Percentiles rank a stretch among this genome's conserved stretches.
Conservation (phyloP, 1,140 invertebrate genomes). For the Musca vetustissima region DNA sequence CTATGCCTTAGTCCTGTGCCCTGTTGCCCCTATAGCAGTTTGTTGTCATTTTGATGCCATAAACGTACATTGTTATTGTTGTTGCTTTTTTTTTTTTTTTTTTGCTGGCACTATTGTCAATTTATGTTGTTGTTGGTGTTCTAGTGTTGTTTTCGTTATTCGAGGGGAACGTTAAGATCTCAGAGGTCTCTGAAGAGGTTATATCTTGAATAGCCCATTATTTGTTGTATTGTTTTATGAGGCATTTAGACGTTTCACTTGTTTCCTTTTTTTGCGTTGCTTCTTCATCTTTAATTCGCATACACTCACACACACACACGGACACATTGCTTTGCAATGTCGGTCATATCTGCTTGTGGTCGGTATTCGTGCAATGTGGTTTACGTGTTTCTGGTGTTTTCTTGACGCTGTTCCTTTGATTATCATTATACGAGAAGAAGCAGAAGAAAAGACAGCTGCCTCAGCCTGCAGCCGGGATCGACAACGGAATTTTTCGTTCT, state of each 20-base stretch:
- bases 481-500: too few species aligned
- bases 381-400: slow-evolving; percentile 1
- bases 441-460: background rate
- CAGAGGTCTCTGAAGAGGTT: slow-evolving; percentile 16
- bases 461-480: too few species aligned
- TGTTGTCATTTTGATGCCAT: too few species aligned
- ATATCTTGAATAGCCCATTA: slow-evolving; percentile 15
- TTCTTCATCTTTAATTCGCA: background rate
- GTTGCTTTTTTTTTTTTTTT: background rate
- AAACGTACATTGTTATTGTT: too few species aligned
- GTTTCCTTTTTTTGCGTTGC: background rate
- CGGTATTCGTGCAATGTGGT: background rate
- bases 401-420: background rate
- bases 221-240: slow-evolving; percentile 26
- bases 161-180: background rate
- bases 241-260: slow-evolving; percentile 17
- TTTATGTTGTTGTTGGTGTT: background rate
- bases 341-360: background rate
- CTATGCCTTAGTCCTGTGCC: background rate
- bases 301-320: too few species aligned
- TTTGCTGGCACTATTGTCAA: background rate
- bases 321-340: too few species aligned
- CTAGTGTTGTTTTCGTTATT: background rate
- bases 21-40: background rate
- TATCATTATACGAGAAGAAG: background rate